Evolutionary conservation across 2,888 invertebrate genomes (phyloP), one percentile per base, ranked within the genome.

Genomic region (Phragmatobia fuliginosa): DNA sequence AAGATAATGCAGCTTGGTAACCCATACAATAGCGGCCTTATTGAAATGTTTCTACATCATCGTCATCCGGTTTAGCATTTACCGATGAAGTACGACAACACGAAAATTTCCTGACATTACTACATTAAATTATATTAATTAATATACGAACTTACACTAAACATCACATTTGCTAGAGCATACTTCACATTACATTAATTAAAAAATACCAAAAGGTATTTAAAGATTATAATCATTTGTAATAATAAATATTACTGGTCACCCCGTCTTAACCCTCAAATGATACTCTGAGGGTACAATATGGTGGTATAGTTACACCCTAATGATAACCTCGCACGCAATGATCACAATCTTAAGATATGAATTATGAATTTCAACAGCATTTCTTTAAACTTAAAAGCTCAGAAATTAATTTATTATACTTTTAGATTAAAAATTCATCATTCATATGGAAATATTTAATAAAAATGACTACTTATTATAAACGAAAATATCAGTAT

Each of bases 241-340:
- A 62, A 62, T 67, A 36, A 62, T 56, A 25, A 67, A 59, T 45
- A 18, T n/a, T 56, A 65, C 32, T 18, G 38, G 56, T 21, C 62
- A 60, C 32, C 67, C 63, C 38, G 56, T 70, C 61, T 70, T 68
- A 80, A 78, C 78, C 72, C 76, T 73, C 71, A 70, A 73, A 77
- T 75, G 67, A 78, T 66, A 71, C 64, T 75, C 76, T 66, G 70
- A 73, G 71, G 75, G 82, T 78, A 80, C 87, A 84, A 87, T 86
- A 87, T 85, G 87, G 79, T 86, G 84, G 79, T 88, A 83, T 88
- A 82, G 85, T 87, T 87, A 77, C 87, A 70, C 88, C 88, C 87
- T 92, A 91, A 92, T 88, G 88, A 89, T 83, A 83, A 71, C 62
- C 72, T 68, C 71, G 78, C 92, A 91, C 88, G 91, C 91, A 80